Evolutionary conservation across 1,140 invertebrate species (phyloP).

Genomic region (Drosophila simulans): DNA sequence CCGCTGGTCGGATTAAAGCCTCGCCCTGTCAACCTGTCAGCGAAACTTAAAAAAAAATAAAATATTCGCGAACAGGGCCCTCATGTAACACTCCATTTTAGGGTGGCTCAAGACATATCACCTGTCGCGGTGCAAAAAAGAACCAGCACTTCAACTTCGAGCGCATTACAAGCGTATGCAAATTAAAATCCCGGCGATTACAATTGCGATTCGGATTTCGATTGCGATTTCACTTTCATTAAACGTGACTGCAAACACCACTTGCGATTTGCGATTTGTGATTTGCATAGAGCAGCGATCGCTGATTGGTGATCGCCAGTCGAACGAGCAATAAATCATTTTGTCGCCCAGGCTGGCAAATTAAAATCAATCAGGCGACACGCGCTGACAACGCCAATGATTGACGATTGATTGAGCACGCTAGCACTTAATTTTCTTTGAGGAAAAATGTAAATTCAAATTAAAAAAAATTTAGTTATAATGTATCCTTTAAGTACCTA

Average conservation of each 20-base stretch:
- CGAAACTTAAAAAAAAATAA: slow-evolving; percentile 12
- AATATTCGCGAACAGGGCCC: slow-evolving; percentile 1
- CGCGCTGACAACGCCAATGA: slow-evolving; percentile 56
- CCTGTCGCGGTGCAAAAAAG: slow-evolving; percentile 50
- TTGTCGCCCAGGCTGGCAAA: slow-evolving; percentile 72
- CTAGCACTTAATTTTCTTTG: background rate
- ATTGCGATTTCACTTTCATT: slow-evolving; percentile 73
- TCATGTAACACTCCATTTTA: slow-evolving; percentile 56
- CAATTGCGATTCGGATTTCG: slow-evolving; percentile 57
- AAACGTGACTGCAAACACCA: slow-evolving; percentile 60
- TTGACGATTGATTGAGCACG: slow-evolving; percentile 40
- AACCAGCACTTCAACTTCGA: slow-evolving; percentile 23
- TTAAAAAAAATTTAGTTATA: background rate
- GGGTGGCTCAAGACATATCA: slow-evolving; percentile 68
- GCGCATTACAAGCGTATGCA: slow-evolving; percentile 64
- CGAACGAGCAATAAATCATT: slow-evolving; percentile 74
- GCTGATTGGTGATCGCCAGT: slow-evolving; percentile 57
- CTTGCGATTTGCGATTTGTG: slow-evolving; percentile 20
- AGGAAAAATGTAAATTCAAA: background rate
- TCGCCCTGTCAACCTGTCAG: slow-evolving; percentile 70
- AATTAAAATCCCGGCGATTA: slow-evolving; percentile 60
- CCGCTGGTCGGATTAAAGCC: slow-evolving; percentile 44
- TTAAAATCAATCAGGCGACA: slow-evolving; percentile 73
- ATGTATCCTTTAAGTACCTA: background rate
- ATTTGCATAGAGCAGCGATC: slow-evolving; percentile 72